These are phyloP conservation scores for Simalia tracyae DNA, from an alignment of 2,797 vertebrate species.

Conservation along the genomic window DNA sequence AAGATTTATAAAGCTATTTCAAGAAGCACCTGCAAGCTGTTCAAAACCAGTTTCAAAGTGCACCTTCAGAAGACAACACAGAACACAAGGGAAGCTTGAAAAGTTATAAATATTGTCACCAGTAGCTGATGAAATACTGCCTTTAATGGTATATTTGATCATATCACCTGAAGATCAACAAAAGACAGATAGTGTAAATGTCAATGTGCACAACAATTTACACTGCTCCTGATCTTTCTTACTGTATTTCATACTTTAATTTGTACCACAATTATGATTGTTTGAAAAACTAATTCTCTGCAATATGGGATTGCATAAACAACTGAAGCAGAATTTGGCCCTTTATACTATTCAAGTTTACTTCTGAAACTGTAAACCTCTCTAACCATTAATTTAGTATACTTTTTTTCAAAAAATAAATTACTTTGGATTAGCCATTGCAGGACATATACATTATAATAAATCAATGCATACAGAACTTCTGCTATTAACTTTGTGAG, in stretches of 20 bases:
- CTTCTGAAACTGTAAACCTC: constrained; percentile 65
- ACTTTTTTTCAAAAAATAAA: constrained; percentile 64
- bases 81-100: constrained; percentile 59
- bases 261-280: constrained; percentile 35
- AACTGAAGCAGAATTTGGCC: constrained; percentile 60
- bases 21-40: constrained; percentile 30
- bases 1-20: constrained; percentile 40
- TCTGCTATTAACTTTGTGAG: constrained; percentile 60
- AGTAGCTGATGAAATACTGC: constrained; percentile 57
- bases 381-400: constrained; percentile 71
- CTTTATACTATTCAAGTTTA: constrained; percentile 58
- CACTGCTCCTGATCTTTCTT: constrained; percentile 45
- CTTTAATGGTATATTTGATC: constrained; percentile 51
- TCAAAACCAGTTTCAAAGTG: constrained; percentile 45
- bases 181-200: constrained; percentile 53
- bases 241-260: constrained; percentile 46
- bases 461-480: constrained; percentile 66
- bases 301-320: constrained; percentile 49
- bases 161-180: constrained; percentile 55
- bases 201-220: constrained; percentile 50
- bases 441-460: constrained; percentile 66
- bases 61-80: constrained; percentile 52
- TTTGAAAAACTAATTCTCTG: constrained; percentile 46
- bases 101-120: constrained; percentile 50
- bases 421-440: constrained; percentile 63